Base-by-base conservation (phyloP, 2,797 vertebrate genomes). In the Fundulus diaphanus region DNA sequence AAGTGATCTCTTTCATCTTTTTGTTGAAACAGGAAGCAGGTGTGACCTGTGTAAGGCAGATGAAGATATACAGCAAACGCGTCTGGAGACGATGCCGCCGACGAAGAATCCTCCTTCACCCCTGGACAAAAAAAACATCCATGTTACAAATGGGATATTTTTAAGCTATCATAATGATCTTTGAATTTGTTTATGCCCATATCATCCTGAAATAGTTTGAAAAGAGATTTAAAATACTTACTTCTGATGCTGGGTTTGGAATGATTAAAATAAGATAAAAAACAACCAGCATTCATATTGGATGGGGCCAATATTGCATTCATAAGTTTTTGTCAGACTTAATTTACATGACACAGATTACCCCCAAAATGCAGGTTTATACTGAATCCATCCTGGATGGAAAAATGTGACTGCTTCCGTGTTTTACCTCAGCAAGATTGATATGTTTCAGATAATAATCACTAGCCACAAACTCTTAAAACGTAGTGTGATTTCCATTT, bases 21-120 rank as follows among this genome's bases (percentile, higher is more conserved):
- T 83, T 96, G 90, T 0, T 88, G 77, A 89, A 96, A 97, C 85
- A 96, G 96, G 87, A 96, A 98, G 94, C 93, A 96, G 79, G 90
- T 91, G 31, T 96, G 94, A 67, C 93, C 93, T 79, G 85, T 72
- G 72, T 96, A 97, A 0, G 96, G 96, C 79, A 96, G 95, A 92
- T 95, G 96, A 84, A 98, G 92, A 85, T 94, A 97, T 33, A 98
- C 96, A 0, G 96, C 95, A 82, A 95, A 96, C 0, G 89, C 91
- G 75, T 88, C 96, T 0, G 96, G 93, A 73, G 95, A 82, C 0
- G 88, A 81, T 16, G 95, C 86, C 0, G 94, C 89, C 0, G 92
- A 88, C 8, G 86, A 33, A 0, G 72, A 79, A 46, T 97, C 96
- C 87, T 97, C 97, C 7, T 80, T 96, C 0, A 83, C 87, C 12